Evolutionary conservation across 2,113 vertebrate genomes (phyloP), one percentile per base, ranked within the genome.

Genomic region (Polypterus senegalus): DNA sequence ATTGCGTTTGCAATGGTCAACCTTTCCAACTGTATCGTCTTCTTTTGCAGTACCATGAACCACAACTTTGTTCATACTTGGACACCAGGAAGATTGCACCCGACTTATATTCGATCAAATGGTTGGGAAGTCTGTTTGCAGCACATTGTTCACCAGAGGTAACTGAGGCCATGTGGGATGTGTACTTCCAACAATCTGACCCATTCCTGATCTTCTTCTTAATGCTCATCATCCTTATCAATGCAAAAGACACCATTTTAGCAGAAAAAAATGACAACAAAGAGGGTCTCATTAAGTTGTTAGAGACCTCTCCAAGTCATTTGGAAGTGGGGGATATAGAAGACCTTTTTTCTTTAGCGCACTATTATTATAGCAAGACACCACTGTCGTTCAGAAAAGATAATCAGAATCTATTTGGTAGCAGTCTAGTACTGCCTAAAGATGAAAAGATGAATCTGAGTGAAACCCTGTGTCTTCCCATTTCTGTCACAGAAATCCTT

Each of bases 51-150:
- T 89, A 89, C 72, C 87, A 89, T 11, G 87, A 89, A 9, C 87
- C 87, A 69, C 86, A 89, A 61, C 86, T 89, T 59, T 89, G 87
- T 66, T 89, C 86, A 65, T 86, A 86, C 73, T 81, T 89, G 74
- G 86, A 89, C 66, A 89, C 87, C 57, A 89, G 88, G 82, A 89
- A 89, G 78, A 86, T 89, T 71, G 89, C 86, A 63, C 87, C 87
- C 70, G 87, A 89, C 67, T 83, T 82, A 6, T 89, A 89, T 80
- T 86, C 87, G 76, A 87, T 89, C 78, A 84, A 86, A 79, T 89
- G 87, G 87, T 81, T 87, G 69, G 86, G 86, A 76, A 87, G 85
- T 73, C 82, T 89, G 46, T 89, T 89, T 71, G 83, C 86, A 0
- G 84, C 72, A 72, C 83, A 81, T 69, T 89, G 87, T 73, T 77